A percentile compares a stretch with the other conserved stretches of the same genome.
phyloP scores from a whole-genome alignment of 2,113 vertebrate genomes.

The Nettapus auritus region DNA sequence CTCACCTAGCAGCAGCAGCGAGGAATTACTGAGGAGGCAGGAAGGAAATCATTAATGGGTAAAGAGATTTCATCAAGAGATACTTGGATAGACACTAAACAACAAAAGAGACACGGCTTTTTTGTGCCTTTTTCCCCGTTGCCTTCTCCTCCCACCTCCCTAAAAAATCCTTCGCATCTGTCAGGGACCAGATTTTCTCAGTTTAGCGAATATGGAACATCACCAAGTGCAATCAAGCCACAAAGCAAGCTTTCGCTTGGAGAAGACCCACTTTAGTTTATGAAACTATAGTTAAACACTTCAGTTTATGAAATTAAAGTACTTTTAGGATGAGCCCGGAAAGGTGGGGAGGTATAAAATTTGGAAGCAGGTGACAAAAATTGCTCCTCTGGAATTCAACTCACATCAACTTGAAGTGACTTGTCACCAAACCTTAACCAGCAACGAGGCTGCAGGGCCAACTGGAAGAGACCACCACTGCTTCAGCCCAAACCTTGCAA shows the following conservation, averaged over 20 bases:
- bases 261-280: neutral
- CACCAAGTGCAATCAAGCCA: neutral
- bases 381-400: neutral
- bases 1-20: neutral
- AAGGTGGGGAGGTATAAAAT: neutral
- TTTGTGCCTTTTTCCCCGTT: neutral
- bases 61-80: neutral
- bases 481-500: neutral
- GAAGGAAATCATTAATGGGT: neutral
- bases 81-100: neutral
- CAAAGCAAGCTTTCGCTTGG: neutral
- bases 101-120: neutral
- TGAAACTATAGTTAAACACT: neutral
- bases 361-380: neutral
- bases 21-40: neutral
- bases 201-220: neutral
- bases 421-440: neutral
- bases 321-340: neutral
- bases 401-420: neutral
- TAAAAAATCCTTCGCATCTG: neutral
- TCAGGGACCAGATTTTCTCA: conserved; percentile 28
- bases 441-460: neutral
- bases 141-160: neutral
- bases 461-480: neutral
- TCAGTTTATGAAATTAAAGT: neutral